Percentiles rank a stretch among this genome's conserved stretches.
Evolutionary conservation across 2,113 vertebrate genomes (phyloP).

Genomic region (Aegithalos caudatus): DNA sequence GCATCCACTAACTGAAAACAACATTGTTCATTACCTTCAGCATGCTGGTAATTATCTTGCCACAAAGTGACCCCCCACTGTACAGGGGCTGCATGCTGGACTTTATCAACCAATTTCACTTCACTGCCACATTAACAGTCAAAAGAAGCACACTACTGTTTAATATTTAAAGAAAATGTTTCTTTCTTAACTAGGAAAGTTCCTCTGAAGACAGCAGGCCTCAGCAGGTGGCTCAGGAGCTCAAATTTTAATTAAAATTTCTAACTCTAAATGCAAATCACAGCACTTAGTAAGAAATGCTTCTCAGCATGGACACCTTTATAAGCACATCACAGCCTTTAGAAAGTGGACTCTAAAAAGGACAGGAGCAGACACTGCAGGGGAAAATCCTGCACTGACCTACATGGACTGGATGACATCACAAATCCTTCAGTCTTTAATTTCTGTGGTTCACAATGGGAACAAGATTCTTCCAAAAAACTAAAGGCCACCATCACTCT

Average conservation of each 20-base stretch:
- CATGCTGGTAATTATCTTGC: background rate
- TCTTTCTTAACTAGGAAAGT: constrained; percentile 28
- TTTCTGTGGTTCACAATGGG: background rate
- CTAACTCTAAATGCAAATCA: constrained; percentile 68
- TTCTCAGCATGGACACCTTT: constrained; percentile 54
- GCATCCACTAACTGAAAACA: background rate
- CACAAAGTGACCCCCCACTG: background rate
- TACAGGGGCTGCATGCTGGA: background rate
- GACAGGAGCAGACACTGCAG: background rate
- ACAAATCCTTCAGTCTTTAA: constrained; percentile 10
- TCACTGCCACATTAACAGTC: background rate
- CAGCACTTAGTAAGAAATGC: constrained; percentile 49
- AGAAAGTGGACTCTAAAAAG: constrained; percentile 39
- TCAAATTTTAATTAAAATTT: constrained; percentile 69
- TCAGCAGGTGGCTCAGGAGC: constrained; percentile 62
- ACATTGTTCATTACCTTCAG: constrained; percentile 5
- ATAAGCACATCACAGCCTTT: constrained; percentile 7
- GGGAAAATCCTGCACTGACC: constrained; percentile 25
- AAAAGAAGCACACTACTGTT: constrained; percentile 19
- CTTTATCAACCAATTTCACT: background rate
- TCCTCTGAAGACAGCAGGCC: constrained; percentile 46
- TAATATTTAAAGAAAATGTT: constrained; percentile 56
- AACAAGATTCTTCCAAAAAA: background rate
- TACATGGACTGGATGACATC: constrained; percentile 4
- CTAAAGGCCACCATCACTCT: background rate